Percentiles rank a stretch among this genome's conserved stretches.
Conservation (phyloP, 2,797 vertebrate species). For the Leontocebus nigricollis region DNA sequence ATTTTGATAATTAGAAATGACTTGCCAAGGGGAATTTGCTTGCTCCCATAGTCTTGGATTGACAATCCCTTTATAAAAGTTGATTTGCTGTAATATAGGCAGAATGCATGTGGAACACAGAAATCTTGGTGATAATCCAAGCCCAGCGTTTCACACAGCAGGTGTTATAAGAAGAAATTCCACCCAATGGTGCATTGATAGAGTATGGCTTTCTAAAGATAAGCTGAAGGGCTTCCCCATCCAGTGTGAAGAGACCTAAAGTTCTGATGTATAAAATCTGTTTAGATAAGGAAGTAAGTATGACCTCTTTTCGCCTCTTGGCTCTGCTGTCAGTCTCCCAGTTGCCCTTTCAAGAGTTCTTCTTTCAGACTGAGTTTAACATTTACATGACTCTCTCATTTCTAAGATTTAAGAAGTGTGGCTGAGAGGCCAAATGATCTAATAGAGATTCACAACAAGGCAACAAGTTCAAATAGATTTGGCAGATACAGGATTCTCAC, state of each 20-base stretch:
- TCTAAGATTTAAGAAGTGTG: neutral
- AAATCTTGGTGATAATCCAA: neutral
- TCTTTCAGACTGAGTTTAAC: neutral
- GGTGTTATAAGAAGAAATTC: rapidly evolving
- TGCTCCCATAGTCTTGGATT: neutral
- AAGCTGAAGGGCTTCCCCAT: neutral
- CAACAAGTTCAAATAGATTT: neutral
- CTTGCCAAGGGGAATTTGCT: neutral
- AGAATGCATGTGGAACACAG: neutral
- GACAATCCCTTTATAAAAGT: neutral
- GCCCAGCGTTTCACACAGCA: neutral
- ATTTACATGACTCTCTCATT: neutral
- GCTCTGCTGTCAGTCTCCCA: neutral
- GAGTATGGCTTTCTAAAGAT: too few species aligned
- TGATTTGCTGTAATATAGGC: neutral
- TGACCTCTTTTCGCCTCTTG: neutral
- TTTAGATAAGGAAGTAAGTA: neutral
- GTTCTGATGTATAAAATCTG: neutral
- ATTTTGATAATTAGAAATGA: neutral
- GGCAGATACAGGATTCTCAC: neutral
- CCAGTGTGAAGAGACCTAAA: neutral
- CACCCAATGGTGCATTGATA: neutral
- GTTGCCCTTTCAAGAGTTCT: neutral
- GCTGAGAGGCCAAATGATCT: neutral
- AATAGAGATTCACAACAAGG: neutral